Conservation (phyloP, 2,113 vertebrate genomes). For the Eublepharis macularius region DNA sequence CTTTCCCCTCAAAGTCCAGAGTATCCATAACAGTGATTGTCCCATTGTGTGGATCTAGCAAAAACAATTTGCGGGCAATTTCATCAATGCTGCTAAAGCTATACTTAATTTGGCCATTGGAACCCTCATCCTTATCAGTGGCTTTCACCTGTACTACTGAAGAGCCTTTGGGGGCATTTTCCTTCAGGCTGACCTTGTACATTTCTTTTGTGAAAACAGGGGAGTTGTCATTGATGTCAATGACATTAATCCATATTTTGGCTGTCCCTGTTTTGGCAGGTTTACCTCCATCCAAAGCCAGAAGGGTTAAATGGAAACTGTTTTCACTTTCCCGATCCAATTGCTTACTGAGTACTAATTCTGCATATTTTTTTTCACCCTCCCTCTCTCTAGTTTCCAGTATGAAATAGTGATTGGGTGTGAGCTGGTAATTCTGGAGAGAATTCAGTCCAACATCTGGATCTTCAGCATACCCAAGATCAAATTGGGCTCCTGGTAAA, state of each 20-base stretch:
- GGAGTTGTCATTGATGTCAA: constrained; percentile 65
- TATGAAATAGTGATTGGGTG: constrained; percentile 51
- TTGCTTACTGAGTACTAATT: constrained; percentile 65
- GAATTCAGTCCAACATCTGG: constrained; percentile 63
- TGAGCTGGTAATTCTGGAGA: constrained; percentile 60
- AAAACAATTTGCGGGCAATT: constrained; percentile 57
- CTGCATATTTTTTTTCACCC: constrained; percentile 59
- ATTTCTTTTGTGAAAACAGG: constrained; percentile 66
- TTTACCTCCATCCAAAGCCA: constrained; percentile 66
- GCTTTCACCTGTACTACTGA: constrained; percentile 49
- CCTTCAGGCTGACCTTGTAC: constrained; percentile 49
- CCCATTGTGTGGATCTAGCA: constrained; percentile 62
- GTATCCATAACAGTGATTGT: constrained; percentile 64
- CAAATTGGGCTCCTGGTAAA: constrained; percentile 59
- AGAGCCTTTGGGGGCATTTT: constrained; percentile 42
- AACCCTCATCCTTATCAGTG: constrained; percentile 59
- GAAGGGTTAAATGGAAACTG: constrained; percentile 52
- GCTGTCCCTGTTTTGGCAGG: constrained; percentile 67
- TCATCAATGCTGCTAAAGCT: constrained; percentile 50
- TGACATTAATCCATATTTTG: constrained; percentile 60
- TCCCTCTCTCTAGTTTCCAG: constrained; percentile 41
- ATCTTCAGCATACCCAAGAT: constrained; percentile 64
- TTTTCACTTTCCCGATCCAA: constrained; percentile 69
- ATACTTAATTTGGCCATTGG: constrained; percentile 54
- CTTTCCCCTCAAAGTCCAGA: constrained; percentile 72